Conservation (phyloP, 2,888 invertebrate species). For the Xestoiulus laeticollis region DNA sequence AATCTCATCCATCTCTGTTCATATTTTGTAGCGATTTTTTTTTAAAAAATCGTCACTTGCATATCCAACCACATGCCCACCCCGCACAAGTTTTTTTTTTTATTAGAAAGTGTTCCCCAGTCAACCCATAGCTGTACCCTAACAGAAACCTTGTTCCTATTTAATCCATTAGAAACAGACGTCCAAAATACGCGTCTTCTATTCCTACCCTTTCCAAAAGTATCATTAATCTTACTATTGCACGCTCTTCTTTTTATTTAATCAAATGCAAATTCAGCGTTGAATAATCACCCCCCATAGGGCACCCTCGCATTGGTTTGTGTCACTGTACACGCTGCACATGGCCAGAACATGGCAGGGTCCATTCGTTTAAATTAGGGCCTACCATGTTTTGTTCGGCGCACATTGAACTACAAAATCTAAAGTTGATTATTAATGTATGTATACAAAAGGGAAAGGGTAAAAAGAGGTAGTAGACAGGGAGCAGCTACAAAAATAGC, state of each 20-base stretch:
- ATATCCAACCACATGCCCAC: neutral
- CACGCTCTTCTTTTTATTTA: constrained; percentile 50
- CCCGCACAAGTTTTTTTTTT: neutral
- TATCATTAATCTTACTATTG: constrained; percentile 51
- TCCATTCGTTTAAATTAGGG: constrained; percentile 34
- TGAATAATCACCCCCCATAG: constrained; percentile 42
- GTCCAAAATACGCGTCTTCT: constrained; percentile 34
- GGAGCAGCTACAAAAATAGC: neutral
- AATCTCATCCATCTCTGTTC: constrained; percentile 39
- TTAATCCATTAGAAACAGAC: constrained; percentile 45
- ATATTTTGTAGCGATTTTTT: neutral
- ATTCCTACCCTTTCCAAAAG: constrained; percentile 19
- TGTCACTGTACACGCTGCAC: neutral
- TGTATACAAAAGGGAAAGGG: neutral
- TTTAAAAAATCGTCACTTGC: neutral
- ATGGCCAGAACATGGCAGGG: constrained; percentile 11
- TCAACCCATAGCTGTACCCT: neutral
- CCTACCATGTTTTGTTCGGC: neutral
- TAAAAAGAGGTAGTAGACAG: neutral
- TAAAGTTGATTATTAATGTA: neutral
- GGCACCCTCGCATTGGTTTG: constrained; percentile 32
- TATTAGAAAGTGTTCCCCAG: neutral
- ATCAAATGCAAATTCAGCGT: constrained; percentile 43
- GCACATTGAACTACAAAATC: neutral
- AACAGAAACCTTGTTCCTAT: neutral